Conservation (phyloP, 1,140 invertebrate genomes). For the Zaprionus ornatus region DNA sequence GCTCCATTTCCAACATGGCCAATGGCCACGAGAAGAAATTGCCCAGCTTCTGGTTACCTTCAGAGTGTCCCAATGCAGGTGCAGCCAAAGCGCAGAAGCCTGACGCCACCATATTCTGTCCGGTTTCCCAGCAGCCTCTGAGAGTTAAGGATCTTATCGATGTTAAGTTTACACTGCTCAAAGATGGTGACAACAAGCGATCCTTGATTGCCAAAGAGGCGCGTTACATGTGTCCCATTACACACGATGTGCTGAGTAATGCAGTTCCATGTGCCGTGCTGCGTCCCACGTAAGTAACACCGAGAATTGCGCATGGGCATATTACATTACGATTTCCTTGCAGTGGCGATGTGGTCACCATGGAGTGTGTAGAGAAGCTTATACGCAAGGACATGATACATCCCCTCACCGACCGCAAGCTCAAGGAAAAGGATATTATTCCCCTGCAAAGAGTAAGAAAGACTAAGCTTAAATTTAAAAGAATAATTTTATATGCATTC, state of each 20-base stretch:
- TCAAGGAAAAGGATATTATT: constrained; percentile 98
- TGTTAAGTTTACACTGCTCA: constrained; percentile 96
- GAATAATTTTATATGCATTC: neutral
- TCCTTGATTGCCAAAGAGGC: constrained; percentile 93
- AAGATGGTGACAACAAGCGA: constrained; percentile 92
- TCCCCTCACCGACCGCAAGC: constrained; percentile 93
- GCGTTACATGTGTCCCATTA: constrained; percentile 98
- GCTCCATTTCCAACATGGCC: constrained; percentile 91
- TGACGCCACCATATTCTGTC: constrained; percentile 95
- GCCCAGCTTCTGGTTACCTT: constrained; percentile 99
- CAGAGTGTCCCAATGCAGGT: constrained; percentile 94
- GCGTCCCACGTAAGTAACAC: constrained; percentile 90
- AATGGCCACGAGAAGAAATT: constrained; percentile 88
- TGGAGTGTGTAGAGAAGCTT: constrained; percentile 98
- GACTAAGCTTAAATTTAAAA: neutral
- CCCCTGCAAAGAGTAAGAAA: constrained; percentile 91
- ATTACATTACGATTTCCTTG: constrained; percentile 10
- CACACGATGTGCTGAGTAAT: constrained; percentile 97
- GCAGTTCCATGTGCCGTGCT: constrained; percentile 96
- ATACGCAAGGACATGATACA: constrained; percentile 99
- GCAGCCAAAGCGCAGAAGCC: constrained; percentile 91
- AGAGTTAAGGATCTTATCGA: constrained; percentile 95
- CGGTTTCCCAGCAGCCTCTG: constrained; percentile 94
- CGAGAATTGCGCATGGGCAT: neutral
- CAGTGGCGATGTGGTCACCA: constrained; percentile 95